phyloP scores from a whole-genome alignment of 2,797 vertebrate genomes.

The Malurus splendens region DNA sequence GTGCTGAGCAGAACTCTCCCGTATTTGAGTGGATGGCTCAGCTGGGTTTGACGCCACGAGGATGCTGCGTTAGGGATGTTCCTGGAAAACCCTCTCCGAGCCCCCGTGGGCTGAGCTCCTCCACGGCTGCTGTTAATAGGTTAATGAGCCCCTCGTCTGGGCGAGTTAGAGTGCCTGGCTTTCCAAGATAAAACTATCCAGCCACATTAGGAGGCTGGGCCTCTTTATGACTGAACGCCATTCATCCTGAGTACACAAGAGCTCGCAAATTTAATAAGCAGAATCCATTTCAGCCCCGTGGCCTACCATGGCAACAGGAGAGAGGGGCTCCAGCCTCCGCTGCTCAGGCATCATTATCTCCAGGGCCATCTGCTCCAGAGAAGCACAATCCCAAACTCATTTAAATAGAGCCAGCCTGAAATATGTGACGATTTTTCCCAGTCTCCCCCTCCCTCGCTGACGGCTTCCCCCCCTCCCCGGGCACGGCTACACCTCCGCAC shows the following conservation, averaged over 20 bases:
- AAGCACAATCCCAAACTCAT: slow-evolving; percentile 74
- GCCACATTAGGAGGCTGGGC: slow-evolving; percentile 61
- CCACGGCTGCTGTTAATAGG: slow-evolving; percentile 73
- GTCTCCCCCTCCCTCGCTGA: neutral
- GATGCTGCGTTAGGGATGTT: neutral
- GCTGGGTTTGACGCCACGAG: rapidly evolving
- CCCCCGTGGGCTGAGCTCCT: slow-evolving; percentile 25
- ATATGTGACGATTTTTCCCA: slow-evolving; percentile 39
- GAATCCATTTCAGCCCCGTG: slow-evolving; percentile 76
- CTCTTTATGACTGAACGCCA: slow-evolving; percentile 71
- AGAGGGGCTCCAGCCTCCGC: slow-evolving; percentile 61
- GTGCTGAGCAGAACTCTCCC: rapidly evolving
- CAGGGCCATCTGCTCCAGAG: slow-evolving; percentile 80
- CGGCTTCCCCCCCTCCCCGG: neutral
- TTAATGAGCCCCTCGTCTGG: slow-evolving; percentile 77
- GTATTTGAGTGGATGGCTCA: neutral
- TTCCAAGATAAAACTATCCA: slow-evolving; percentile 76
- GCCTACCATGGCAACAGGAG: slow-evolving; percentile 80
- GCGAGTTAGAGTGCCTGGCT: slow-evolving; percentile 71
- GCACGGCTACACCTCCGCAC: neutral
- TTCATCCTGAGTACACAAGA: slow-evolving; percentile 77
- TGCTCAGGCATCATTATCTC: slow-evolving; percentile 79
- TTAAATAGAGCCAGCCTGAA: slow-evolving; percentile 72
- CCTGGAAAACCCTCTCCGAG: slow-evolving; percentile 29
- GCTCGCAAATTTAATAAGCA: slow-evolving; percentile 82